Evolutionary conservation across 2,113 vertebrate species (phyloP).

Genomic region (Mystacornis crossleyi): DNA sequence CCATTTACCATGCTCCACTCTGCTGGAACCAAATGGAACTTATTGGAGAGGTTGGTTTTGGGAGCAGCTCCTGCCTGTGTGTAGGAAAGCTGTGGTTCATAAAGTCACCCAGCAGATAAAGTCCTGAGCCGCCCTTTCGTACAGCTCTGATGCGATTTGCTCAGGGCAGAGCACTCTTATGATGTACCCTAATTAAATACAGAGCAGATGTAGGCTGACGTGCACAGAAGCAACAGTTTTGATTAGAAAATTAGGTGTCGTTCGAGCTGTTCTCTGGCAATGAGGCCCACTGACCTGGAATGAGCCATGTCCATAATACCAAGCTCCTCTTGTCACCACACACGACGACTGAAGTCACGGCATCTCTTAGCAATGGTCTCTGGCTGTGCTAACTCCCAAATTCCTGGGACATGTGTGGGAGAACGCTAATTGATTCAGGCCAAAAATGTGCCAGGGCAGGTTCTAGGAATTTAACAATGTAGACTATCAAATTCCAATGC

Average conservation of each 20-base stretch:
- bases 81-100: not conserved
- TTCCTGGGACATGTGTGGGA: conserved; percentile 30
- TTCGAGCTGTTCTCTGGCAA: not conserved
- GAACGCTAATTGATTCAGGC: conserved; percentile 30
- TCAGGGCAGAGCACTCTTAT: not conserved
- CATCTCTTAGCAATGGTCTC: not conserved
- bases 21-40: not conserved
- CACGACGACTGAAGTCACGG: rapidly evolving
- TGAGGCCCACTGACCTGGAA: not conserved
- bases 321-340: not conserved
- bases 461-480: conserved; percentile 42
- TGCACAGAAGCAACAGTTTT: not conserved
- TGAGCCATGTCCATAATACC: not conserved
- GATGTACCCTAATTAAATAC: not conserved
- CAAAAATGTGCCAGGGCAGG: conserved; percentile 62
- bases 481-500: conserved; percentile 50
- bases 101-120: not conserved
- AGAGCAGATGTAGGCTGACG: not conserved
- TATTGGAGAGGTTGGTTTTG: not conserved
- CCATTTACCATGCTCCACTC: not conserved
- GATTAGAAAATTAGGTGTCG: not conserved
- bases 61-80: not conserved
- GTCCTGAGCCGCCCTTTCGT: not conserved
- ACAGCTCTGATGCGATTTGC: not conserved
- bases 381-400: not conserved